A percentile compares a stretch with the other conserved stretches of the same genome.
Conservation (phyloP, 2,113 vertebrate species). For the Spermophilus dauricus region DNA sequence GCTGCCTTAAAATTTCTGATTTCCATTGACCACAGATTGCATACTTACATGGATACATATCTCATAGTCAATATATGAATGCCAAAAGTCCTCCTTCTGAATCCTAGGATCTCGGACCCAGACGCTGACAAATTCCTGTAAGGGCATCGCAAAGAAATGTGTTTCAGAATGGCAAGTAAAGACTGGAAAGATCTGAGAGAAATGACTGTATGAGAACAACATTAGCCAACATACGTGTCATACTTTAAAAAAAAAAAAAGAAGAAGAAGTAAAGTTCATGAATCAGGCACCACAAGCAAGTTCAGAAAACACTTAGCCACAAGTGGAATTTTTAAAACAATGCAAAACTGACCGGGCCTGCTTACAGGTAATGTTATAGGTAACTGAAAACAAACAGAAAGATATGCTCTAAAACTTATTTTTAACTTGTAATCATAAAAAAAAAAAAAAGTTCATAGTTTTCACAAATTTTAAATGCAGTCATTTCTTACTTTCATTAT, state of each 20-base stretch:
- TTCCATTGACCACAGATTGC: background rate
- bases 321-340: slow-evolving; percentile 80
- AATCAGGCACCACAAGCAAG: slow-evolving; percentile 84
- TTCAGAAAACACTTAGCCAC: slow-evolving; percentile 71
- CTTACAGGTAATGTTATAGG: background rate
- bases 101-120: slow-evolving; percentile 97
- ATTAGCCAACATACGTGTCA: slow-evolving; percentile 54
- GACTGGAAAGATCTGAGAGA: slow-evolving; percentile 24
- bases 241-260: slow-evolving; percentile 72
- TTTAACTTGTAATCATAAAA: slow-evolving; percentile 30
- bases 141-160: slow-evolving; percentile 85
- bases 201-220: slow-evolving; percentile 20
- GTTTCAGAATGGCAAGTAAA: slow-evolving; percentile 61
- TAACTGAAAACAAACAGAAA: background rate
- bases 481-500: background rate
- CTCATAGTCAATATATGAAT: slow-evolving; percentile 97
- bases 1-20: background rate
- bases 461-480: background rate
- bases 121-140: slow-evolving; percentile 95
- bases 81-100: slow-evolving; percentile 96
- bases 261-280: slow-evolving; percentile 84
- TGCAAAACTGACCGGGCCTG: background rate
- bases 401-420: background rate
- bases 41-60: slow-evolving; percentile 97
- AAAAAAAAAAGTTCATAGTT: background rate